Conservation (phyloP, 2,113 vertebrate species). For the Hypanus sabinus region DNA sequence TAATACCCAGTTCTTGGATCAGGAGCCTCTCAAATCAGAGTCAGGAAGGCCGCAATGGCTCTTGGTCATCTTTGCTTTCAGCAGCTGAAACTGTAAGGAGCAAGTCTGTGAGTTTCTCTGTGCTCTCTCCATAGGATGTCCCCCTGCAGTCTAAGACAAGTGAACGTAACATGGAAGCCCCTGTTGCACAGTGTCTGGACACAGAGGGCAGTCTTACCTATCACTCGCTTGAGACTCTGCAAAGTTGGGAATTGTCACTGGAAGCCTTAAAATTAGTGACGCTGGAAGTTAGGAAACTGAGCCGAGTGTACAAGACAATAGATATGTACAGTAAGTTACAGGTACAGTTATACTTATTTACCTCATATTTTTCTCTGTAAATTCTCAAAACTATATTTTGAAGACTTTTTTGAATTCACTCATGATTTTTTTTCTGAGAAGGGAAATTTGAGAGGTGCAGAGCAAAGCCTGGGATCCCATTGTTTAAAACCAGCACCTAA, state of each 20-base stretch:
- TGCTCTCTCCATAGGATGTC: background rate
- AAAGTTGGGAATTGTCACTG: background rate
- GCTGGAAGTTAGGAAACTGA: constrained; percentile 43
- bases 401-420: background rate
- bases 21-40: no score
- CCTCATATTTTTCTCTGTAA: background rate
- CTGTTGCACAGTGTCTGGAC: background rate
- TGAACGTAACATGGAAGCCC: background rate
- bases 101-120: background rate
- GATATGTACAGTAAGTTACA: constrained; percentile 48
- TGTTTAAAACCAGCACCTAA: background rate
- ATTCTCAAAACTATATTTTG: background rate
- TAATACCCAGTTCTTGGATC: no score
- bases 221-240: background rate
- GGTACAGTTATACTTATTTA: constrained; percentile 39
- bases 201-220: background rate
- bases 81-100: background rate
- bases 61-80: background rate
- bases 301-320: constrained; percentile 42
- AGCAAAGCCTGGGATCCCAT: background rate
- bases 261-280: constrained; percentile 45
- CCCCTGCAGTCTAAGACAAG: background rate
- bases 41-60: background rate
- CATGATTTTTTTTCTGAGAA: background rate
- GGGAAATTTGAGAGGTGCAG: background rate